Conservation (phyloP, 1,140 invertebrate species). For the Eupristina koningsbergeri region DNA sequence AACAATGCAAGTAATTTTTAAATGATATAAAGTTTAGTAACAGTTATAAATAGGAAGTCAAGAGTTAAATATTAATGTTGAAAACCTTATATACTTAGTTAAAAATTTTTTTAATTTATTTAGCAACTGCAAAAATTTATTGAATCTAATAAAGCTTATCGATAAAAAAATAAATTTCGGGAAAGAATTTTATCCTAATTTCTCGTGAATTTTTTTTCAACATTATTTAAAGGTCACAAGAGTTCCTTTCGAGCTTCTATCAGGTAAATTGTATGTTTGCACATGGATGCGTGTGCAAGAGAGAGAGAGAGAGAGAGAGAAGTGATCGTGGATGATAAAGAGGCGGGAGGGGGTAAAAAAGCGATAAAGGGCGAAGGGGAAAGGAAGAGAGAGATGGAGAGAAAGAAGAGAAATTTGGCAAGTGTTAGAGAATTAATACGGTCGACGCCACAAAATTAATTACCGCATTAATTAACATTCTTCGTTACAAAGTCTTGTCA, state of each 20-base stretch:
- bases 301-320: background rate
- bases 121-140: background rate
- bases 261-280: background rate
- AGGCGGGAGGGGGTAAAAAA: background rate
- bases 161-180: background rate
- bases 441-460: slow-evolving; percentile 63
- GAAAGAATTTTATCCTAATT: background rate
- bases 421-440: slow-evolving; percentile 56
- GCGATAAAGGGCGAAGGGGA: background rate
- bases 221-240: background rate
- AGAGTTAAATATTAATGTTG: background rate
- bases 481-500: slow-evolving; percentile 59
- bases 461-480: slow-evolving; percentile 68
- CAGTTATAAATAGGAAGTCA: too few species aligned
- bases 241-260: background rate
- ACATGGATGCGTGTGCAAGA: background rate
- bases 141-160: background rate
- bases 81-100: background rate
- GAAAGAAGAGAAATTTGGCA: background rate
- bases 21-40: too few species aligned
- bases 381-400: background rate
- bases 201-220: background rate
- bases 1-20: too few species aligned
- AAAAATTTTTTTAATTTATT: background rate
- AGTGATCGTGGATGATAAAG: too few species aligned